Evolutionary conservation across 2,797 vertebrate genomes (phyloP), one percentile per base, ranked within the genome.

Genomic region (Coregonus ussuriensis): DNA sequence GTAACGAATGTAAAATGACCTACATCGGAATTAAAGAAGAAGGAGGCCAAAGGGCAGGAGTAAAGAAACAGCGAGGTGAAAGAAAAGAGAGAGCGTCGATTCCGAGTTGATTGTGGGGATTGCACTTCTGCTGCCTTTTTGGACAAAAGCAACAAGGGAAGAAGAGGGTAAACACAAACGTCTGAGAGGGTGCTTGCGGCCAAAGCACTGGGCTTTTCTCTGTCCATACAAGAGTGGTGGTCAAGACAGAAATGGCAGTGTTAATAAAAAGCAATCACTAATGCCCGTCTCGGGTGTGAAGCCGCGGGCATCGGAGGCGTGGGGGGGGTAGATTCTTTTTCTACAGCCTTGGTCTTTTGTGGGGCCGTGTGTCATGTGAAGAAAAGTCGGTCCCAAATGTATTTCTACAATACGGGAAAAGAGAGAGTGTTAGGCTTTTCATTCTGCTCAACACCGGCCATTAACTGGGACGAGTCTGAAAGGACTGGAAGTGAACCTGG

Each of bases 401-500:
- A 92, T 94, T 92, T 93, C 88, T 91, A 94, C 91, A 94, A 93
- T 93, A 90, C 89, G 86, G 89, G 83, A 83, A 69, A 87, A 83
- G 75, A 85, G 80, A 86, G 84, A 91, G 93, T 92, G 93, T 94
- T 87, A 89, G 92, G 91, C 93, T 91, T 93, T 93, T 93, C 59
- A 68, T 77, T 25, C 59, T 62, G 71, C 79, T 71, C 73, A 79
- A 79, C 82, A 78, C 77, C 82, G 92, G 91, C 96, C 94, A 95
- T 96, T 93, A 96, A 94, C 93, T 89, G 90, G 85, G 86, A 69
- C 72, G 83, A 82, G 89, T 81, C 91, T 95, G 94, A 96, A 95
- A 94, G 93, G 95, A 95, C 96, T 98, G 96, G 96, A 94, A 98
- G 93, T 96, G 96, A 96, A 96, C 95, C 94, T 94, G 88, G 91